Base-by-base conservation (phyloP, 2,888 invertebrate genomes). In the Sphinx pinastri region DNA sequence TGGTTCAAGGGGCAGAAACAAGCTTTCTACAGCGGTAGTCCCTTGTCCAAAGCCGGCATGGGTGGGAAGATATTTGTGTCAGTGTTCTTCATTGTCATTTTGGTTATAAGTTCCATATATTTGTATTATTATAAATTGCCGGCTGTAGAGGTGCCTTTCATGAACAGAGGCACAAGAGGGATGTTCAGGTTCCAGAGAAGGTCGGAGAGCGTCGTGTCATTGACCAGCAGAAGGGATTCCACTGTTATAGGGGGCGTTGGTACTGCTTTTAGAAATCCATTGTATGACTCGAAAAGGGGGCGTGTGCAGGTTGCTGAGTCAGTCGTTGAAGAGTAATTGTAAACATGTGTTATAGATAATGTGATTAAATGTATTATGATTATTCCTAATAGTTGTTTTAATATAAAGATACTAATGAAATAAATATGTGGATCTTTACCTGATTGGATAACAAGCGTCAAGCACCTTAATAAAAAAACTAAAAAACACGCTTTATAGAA, bases 211-310 rank as follows among this genome's bases (percentile, higher is more conserved):
- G 83, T 92, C 0, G 89, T 93, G 10, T 91, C 92, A 38, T 76
- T 93, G 73, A 90, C 93, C 0, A 79, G 93, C 0, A 79, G 93
- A 69, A 84, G 91, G 68, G 92, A 91, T 73, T 93, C 93, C 4
- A 78, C 79, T 0, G 79, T 82, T 0, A 84, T 84, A 55, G 77
- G 80, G 8, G 75, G 81, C 7, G 77, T 76, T 6, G 80, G 84
- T 51, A 86, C 89, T 0, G 89, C 91, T 0, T 93, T 93, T 71
- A 89, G 91, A 38, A 93, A 93, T 78, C 93, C 93, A 0, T 73
- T 93, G 75, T 93, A 93, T 75, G 85, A 90, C 71, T 93, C 93
- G 0, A 90, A 83, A 80, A 88, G 91, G 77, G 89, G 87, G 72
- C 85, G 90, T 73, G 90, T 89, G 13, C 76, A 83, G 31, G 86